Conservation (phyloP, 2,113 vertebrate species). For the Apteryx owenii region DNA sequence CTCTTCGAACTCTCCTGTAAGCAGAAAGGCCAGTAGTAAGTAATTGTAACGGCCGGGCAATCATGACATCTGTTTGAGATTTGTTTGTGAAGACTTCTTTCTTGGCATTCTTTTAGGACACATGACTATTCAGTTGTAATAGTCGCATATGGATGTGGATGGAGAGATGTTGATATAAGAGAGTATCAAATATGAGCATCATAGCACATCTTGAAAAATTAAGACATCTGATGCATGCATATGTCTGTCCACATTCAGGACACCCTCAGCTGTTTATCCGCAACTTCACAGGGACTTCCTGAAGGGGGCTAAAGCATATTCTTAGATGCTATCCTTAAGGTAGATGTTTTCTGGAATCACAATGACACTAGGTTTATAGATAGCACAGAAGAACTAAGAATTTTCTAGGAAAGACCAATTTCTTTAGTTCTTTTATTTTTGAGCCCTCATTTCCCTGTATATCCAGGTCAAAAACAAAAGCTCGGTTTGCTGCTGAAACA, state of each 20-base stretch:
- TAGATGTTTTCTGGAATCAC: background rate
- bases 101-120: background rate
- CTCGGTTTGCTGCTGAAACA: background rate
- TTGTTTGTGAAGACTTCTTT: background rate
- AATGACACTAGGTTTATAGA: background rate
- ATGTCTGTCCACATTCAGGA: background rate
- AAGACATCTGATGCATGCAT: background rate
- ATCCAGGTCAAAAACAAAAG: background rate
- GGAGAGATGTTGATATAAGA: background rate
- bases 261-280: background rate
- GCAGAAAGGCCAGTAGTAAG: background rate
- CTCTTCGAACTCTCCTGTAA: slow-evolving; percentile 81
- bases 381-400: background rate
- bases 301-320: background rate
- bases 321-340: background rate
- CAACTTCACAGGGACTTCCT: background rate
- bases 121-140: background rate
- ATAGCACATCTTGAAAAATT: background rate
- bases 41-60: background rate
- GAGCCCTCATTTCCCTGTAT: background rate
- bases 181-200: background rate
- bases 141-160: fast-evolving
- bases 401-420: background rate
- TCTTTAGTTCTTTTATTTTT: background rate
- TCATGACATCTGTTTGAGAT: background rate